Percentiles rank a stretch among this genome's conserved stretches.
phyloP scores from a whole-genome alignment of 2,113 vertebrate genomes.

The Hydrolagus affinis region DNA sequence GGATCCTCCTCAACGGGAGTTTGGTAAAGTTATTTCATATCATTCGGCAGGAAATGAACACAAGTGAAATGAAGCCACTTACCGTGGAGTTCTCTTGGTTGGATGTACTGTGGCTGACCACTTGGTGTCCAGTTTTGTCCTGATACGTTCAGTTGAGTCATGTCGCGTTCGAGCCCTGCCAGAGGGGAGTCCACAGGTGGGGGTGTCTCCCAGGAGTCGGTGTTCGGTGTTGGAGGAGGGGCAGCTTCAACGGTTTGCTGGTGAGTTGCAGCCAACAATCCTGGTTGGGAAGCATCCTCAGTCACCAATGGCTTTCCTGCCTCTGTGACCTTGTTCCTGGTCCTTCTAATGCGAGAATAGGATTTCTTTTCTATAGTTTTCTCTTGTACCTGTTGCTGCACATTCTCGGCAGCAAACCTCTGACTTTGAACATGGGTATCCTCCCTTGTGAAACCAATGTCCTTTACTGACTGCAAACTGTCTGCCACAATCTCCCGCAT shows the following conservation, averaged over 20 bases:
- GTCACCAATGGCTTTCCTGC: constrained; percentile 66
- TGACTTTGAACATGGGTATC: constrained; percentile 48
- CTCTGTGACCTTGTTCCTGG: constrained; percentile 77
- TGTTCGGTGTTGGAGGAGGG: constrained; percentile 42
- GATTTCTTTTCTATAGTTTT: constrained; percentile 85
- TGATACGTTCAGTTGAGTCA: constrained; percentile 70
- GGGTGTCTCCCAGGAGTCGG: constrained; percentile 43
- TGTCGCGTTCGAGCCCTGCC: constrained; percentile 71
- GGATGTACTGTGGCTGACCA: constrained; percentile 68
- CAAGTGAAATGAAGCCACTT: constrained; percentile 39
- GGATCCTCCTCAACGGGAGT: no score
- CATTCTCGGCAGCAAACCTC: constrained; percentile 37
- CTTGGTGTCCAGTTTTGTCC: constrained; percentile 77
- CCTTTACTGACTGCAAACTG: constrained; percentile 1
- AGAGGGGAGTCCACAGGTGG: constrained; percentile 50
- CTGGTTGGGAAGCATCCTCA: constrained; percentile 58
- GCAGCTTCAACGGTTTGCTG: constrained; percentile 32
- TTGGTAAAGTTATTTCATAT: neutral
- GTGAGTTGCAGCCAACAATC: constrained; percentile 42
- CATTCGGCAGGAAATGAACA: neutral
- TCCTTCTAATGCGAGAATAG: constrained; percentile 82
- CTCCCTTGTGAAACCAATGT: constrained; percentile 40
- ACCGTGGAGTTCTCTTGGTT: constrained; percentile 75
- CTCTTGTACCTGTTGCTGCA: constrained; percentile 53
- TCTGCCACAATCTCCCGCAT: constrained; percentile 35